Base-by-base conservation (phyloP, 2,797 vertebrate genomes). In the Takifugu rubripes region DNA sequence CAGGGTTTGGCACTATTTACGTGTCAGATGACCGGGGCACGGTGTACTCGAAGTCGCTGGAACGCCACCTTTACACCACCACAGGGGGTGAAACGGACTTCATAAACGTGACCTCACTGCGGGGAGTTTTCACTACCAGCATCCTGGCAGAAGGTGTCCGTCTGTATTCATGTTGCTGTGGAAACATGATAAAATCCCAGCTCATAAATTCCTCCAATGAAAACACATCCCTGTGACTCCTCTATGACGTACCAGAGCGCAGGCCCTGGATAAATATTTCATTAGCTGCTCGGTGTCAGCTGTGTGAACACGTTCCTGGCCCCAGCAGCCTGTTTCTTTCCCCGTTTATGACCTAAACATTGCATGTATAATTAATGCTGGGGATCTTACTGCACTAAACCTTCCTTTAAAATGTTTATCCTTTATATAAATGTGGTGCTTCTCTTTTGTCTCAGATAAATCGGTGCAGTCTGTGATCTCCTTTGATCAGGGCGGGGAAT, bases 1-100 rank as follows among this genome's bases (percentile, higher is more conserved):
- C 92, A 0, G 94, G 93, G 0, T 93, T 90, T 61, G 96, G 96
- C 43, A 98, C 95, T 68, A 92, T 98, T 79, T 98, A 95, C 53
- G 95, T 92, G 33, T 98, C 96, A 0, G 96, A 98, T 1, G 93
- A 96, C 74, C 90, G 94, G 1, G 96, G 96, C 43, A 91, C 94
- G 11, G 87, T 98, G 21, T 98, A 95, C 79, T 98, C 96, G 29
- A 96, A 97, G 77, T 98, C 96, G 55, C 72, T 98, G 81, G 94
- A 96, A 80, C 89, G 88, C 6, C 96, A 98, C 77, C 93, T 98
- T 54, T 98, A 97, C 47, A 96, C 93, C 25, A 91, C 91, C 54
- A 94, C 93, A 0, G 93, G 94, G 0, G 94, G 94, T 0, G 94
- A 96, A 55, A 98, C 95, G 0, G 96, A 98, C 79, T 98, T 98